A percentile compares a stretch with the other conserved stretches of the same genome.
Conservation (phyloP, 2,888 invertebrate genomes). For the Mechanitis mazaeus region DNA sequence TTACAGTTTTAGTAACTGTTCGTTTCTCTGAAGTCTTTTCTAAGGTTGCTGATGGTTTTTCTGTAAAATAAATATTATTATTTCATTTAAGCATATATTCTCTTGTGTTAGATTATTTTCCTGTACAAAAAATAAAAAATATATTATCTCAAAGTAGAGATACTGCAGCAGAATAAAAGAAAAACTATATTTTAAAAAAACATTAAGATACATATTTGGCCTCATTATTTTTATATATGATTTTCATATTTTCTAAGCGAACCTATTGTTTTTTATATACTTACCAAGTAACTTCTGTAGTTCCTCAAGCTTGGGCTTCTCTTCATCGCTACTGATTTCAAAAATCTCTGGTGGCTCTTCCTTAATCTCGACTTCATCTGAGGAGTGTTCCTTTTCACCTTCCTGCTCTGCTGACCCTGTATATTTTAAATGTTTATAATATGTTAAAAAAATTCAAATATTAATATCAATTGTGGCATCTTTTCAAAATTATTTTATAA, state of each 20-base stretch:
- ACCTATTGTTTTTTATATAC: constrained; percentile 17
- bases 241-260: too few species aligned
- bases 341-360: constrained; percentile 67
- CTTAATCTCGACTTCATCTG: constrained; percentile 66
- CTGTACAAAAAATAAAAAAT: too few species aligned
- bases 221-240: too few species aligned
- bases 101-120: too few species aligned
- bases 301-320: constrained; percentile 50
- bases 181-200: too few species aligned
- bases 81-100: too few species aligned
- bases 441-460: too few species aligned
- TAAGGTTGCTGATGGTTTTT: constrained; percentile 28
- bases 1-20: constrained; percentile 48
- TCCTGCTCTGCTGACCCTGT: background rate
- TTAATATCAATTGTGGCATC: too few species aligned
- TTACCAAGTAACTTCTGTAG: constrained; percentile 39
- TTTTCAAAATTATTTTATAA: too few species aligned
- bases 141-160: background rate
- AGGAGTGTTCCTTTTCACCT: constrained; percentile 23
- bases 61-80: constrained; percentile 29
- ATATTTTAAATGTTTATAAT: too few species aligned
- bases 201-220: too few species aligned
- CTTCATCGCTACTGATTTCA: constrained; percentile 68
- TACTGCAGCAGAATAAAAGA: too few species aligned
- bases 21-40: constrained; percentile 14